Evolutionary conservation across 37 sponge, comb jelly and placozoan genomes (phyloP).

Genomic region (Chondrilla cf. caribensis): DNA sequence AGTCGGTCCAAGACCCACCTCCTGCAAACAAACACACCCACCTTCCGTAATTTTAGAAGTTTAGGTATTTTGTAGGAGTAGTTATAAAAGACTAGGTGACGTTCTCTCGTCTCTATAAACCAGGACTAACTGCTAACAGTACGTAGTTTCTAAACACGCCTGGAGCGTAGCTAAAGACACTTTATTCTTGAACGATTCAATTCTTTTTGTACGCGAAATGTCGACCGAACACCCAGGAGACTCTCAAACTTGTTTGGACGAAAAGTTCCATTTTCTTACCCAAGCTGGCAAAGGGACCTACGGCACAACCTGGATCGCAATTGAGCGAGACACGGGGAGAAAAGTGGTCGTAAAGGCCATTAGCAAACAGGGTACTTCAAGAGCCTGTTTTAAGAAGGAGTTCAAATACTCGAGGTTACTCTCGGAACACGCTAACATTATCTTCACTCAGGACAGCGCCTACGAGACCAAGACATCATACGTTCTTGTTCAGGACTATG

Average conservation of each 20-base stretch:
- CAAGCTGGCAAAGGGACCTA: conserved; percentile 88
- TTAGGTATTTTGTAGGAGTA: no score
- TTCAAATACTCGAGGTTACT: conserved; percentile 83
- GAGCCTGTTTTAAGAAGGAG: conserved; percentile 83
- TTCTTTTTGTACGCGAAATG: not conserved
- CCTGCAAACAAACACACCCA: no score
- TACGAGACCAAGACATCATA: conserved; percentile 85
- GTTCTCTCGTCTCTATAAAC: no score
- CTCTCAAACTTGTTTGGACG: conserved; percentile 72
- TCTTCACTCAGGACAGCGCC: conserved; percentile 77
- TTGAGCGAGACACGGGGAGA: conserved; percentile 48
- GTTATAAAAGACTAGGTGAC: no score
- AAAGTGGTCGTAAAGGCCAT: conserved; percentile 84
- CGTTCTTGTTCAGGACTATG: conserved; percentile 90
- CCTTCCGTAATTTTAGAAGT: no score
- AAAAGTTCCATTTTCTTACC: conserved; percentile 65
- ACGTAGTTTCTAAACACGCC: no score
- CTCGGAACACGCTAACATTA: conserved; percentile 75
- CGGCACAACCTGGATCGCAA: conserved; percentile 88
- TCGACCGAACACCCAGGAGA: not conserved
- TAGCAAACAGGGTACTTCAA: conserved; percentile 59
- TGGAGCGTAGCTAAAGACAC: no score
- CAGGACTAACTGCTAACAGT: no score
- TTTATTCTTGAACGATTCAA: not conserved
- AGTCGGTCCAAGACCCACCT: no score